Percentiles rank a stretch among this genome's conserved stretches.
Evolutionary conservation across 2,113 vertebrate genomes (phyloP).

Genomic region (Phyllostomus hastatus): DNA sequence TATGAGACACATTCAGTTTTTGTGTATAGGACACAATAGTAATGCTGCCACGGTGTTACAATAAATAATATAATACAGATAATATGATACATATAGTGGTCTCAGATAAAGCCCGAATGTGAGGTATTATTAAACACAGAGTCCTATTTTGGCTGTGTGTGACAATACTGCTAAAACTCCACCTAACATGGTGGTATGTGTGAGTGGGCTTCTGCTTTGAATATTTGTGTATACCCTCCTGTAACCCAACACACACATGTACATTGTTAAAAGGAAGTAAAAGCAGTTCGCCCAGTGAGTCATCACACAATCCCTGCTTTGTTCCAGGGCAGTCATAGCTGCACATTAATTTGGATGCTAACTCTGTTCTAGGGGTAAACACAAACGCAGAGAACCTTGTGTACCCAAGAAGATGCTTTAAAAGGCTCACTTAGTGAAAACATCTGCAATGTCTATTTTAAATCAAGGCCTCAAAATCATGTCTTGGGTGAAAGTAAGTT

Average conservation of each 20-base stretch:
- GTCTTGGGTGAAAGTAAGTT: conserved; percentile 73
- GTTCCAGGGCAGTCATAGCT: conserved; percentile 54
- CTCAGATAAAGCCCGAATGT: background rate
- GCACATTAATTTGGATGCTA: conserved; percentile 76
- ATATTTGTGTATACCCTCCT: conserved; percentile 8
- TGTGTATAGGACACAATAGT: background rate
- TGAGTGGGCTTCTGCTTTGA: background rate
- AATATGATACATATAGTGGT: background rate
- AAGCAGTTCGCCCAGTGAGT: conserved; percentile 63
- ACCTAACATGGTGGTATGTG: background rate
- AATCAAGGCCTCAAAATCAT: conserved; percentile 70
- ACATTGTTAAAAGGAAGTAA: conserved; percentile 44
- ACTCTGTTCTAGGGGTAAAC: conserved; percentile 71
- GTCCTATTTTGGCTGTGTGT: background rate
- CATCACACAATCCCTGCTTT: conserved; percentile 66
- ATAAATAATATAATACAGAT: background rate
- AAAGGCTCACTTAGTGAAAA: conserved; percentile 73
- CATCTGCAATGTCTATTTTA: conserved; percentile 79
- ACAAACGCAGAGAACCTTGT: conserved; percentile 72
- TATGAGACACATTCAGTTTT: conserved; percentile 23
- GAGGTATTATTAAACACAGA: background rate
- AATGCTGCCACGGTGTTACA: background rate
- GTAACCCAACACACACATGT: conserved; percentile 13
- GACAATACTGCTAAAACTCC: background rate
- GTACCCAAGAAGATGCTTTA: conserved; percentile 74